Evolutionary conservation across 2,888 invertebrate species (phyloP).

Genomic region (Ophraella communa): DNA sequence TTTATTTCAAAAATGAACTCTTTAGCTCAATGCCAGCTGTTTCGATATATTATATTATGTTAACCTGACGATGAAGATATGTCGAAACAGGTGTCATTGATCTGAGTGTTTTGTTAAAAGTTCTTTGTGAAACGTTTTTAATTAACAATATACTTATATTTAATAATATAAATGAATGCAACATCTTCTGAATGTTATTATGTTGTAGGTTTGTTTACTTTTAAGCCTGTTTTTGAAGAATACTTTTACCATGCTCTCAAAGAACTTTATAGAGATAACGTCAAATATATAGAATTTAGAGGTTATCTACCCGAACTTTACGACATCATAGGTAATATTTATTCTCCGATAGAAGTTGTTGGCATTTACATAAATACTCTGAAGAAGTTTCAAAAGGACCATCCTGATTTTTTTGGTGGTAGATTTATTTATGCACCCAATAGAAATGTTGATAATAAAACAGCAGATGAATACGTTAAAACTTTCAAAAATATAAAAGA

Average conservation of each 20-base stretch:
- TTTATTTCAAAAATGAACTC: too few species aligned
- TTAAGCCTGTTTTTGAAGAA: conserved; percentile 65
- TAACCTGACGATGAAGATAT: too few species aligned
- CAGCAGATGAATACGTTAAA: conserved; percentile 51
- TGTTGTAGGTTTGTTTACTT: conserved; percentile 54
- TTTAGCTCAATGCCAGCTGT: too few species aligned
- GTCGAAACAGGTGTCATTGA: too few species aligned
- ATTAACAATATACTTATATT: too few species aligned
- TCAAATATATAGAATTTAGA: conserved; percentile 68
- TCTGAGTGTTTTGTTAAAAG: too few species aligned
- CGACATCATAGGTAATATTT: conserved; percentile 63
- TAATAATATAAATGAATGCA: too few species aligned
- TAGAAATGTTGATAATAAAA: conserved; percentile 53
- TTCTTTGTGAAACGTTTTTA: too few species aligned
- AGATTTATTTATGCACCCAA: conserved; percentile 69
- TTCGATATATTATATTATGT: too few species aligned
- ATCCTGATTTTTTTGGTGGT: conserved; percentile 66
- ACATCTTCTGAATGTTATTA: too few species aligned
- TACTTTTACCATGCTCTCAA: conserved; percentile 65
- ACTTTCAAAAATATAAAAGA: conserved; percentile 30
- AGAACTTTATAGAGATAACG: conserved; percentile 69
- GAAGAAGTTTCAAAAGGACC: conserved; percentile 61
- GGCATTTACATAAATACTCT: conserved; percentile 61
- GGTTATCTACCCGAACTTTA: conserved; percentile 63
- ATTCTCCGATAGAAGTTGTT: conserved; percentile 60